Base-by-base conservation (phyloP, 1,140 invertebrate genomes). In the Brevipalpus yothersi region DNA sequence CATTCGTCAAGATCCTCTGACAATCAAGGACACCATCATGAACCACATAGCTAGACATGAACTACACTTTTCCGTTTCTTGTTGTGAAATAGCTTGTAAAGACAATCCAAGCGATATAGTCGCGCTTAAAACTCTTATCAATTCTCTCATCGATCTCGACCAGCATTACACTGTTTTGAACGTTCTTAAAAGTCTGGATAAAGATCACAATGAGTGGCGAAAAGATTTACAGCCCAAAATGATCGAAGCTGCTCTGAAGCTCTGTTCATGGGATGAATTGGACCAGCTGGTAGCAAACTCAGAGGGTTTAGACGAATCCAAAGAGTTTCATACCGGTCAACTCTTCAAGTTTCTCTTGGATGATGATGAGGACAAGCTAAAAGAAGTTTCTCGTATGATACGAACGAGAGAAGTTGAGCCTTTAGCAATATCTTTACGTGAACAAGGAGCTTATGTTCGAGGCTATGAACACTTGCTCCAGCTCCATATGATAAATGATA, bases 231-330 rank as follows among this genome's bases (percentile, higher is more conserved):
- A 74, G 61, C 63, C 71, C 12, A 75, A 71, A 60, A 69, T 73
- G 61, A 79, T 84, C 1, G 91, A 96, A 70, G 80, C 87, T 1
- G 76, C 89, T 23, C 94, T 87, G 87, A 80, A 84, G 64, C 72
- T 94, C 8, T 81, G 82, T 5, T 77, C 81, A 62, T 93, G 86
- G 71, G 80, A 83, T 41, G 77, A 82, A 61, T 68, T 90, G 1
- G 79, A 84, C 3, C 9, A 10, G 4, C n/a, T 58, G 4, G 11
- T 12, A 53, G 19, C 2, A 1, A n/a, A 43, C 5, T 7, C 53
- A 41, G 15, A 19, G 5, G 9, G 31, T 3, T 15, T 5, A 3
- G n/a, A n/a, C 0, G 42, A 60, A 4, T 55, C 59, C 0, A n/a
- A 23, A 41, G n/a, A n/a, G 23, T 41, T 60, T 5, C 23, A 17